Percentiles rank a stretch among this genome's conserved stretches.
These are phyloP conservation scores for Chondrosia reniformis DNA, from an alignment of 37 sponge, comb jelly and placozoan species.

Conservation along the genomic window DNA sequence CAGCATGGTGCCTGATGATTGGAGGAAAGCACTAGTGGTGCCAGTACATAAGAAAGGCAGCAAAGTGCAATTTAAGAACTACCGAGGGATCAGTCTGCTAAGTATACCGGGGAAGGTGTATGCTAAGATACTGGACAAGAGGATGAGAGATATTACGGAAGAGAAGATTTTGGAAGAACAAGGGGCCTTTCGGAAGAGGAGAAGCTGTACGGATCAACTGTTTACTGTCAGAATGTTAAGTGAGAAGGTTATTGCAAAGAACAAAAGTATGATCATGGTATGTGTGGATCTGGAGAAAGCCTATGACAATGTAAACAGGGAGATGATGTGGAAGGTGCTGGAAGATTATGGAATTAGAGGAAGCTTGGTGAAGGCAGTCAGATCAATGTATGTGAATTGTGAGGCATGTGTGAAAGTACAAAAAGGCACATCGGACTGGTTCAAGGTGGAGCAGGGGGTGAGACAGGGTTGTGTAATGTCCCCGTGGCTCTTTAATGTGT, in stretches of 20 bases:
- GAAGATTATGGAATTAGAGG: too few relatives aligned
- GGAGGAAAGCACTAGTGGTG: not conserved
- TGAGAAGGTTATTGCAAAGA: constrained; percentile 3
- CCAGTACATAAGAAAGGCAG: constrained; percentile 14
- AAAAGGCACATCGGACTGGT: too few relatives aligned
- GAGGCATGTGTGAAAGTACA: too few relatives aligned
- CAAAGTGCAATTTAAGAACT: constrained; percentile 1
- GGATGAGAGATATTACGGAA: constrained; percentile 8
- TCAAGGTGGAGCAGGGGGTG: too few relatives aligned
- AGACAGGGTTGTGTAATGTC: too few relatives aligned
- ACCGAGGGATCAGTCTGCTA: constrained; percentile 6
- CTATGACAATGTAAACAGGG: constrained; percentile 4
- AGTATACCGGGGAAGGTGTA: constrained; percentile 12
- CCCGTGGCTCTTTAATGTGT: too few relatives aligned
- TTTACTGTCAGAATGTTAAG: constrained; percentile 5
- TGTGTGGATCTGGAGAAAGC: constrained; percentile 25
- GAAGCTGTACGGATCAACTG: constrained; percentile 8
- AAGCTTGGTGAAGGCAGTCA: too few relatives aligned
- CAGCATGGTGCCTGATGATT: constrained; percentile 1
- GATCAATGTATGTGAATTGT: too few relatives aligned
- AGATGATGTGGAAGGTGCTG: not conserved
- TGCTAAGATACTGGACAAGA: not conserved
- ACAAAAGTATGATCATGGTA: constrained; percentile 6
- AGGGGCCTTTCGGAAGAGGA: not conserved
- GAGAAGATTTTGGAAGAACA: constrained; percentile 18